Evolutionary conservation across 2,797 vertebrate species (phyloP).

Genomic region (Urophycis tenuis): DNA sequence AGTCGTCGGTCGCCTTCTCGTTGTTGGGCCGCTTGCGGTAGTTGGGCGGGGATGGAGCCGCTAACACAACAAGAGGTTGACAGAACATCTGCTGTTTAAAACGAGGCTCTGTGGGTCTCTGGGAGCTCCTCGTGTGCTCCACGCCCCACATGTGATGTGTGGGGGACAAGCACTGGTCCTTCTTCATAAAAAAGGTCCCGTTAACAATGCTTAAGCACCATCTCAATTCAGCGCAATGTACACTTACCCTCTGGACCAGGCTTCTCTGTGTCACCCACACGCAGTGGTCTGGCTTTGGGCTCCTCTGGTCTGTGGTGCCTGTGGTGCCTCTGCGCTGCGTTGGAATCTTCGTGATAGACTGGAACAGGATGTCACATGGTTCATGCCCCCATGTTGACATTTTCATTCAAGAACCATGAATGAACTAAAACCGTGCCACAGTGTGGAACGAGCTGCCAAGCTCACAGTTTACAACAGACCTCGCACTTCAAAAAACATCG

Average conservation of each 20-base stretch:
- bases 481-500: neutral
- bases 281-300: slow-evolving; percentile 86
- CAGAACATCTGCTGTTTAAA: neutral
- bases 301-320: slow-evolving; percentile 83
- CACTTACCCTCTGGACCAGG: slow-evolving; percentile 85
- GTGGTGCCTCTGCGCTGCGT: slow-evolving; percentile 86
- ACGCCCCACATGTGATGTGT: neutral
- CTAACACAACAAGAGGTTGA: neutral
- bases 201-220: neutral
- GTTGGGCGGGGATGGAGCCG: slow-evolving; percentile 76
- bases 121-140: neutral
- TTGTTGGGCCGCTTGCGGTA: slow-evolving; percentile 90
- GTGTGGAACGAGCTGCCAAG: neutral
- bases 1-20: slow-evolving; percentile 96
- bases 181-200: neutral
- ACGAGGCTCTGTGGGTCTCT: neutral
- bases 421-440: neutral
- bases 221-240: neutral
- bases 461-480: neutral
- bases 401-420: neutral
- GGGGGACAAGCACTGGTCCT: neutral
- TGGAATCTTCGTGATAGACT: slow-evolving; percentile 94
- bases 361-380: slow-evolving; percentile 21
- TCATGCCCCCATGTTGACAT: neutral
- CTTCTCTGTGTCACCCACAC: slow-evolving; percentile 94